A percentile compares a stretch with the other conserved stretches of the same genome.
Conservation (phyloP, 2,797 vertebrate genomes). For the Bryconaethiops microstoma region DNA sequence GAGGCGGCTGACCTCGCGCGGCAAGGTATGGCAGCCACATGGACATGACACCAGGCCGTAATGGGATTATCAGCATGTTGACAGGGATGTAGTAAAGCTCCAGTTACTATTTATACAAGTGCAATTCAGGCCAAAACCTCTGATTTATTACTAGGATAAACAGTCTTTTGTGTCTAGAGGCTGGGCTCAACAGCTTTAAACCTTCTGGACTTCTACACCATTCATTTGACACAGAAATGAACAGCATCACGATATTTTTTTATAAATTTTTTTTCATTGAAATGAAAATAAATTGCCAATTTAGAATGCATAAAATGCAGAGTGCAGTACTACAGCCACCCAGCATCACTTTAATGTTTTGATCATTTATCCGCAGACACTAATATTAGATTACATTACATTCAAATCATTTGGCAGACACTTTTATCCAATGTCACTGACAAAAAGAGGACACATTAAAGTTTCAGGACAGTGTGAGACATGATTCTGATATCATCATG, state of each 20-base stretch:
- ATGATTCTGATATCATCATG: background rate
- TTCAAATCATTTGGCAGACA: too few species aligned
- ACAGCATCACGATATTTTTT: too few species aligned
- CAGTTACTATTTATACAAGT: background rate
- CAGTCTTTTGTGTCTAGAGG: background rate
- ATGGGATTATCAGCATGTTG: slow-evolving; percentile 3
- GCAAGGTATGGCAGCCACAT: slow-evolving; percentile 76
- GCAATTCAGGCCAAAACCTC: slow-evolving; percentile 17
- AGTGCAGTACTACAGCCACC: too few species aligned
- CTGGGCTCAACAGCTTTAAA: background rate
- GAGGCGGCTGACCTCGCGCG: slow-evolving; percentile 88
- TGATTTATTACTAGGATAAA: slow-evolving; percentile 23
- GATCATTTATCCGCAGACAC: too few species aligned
- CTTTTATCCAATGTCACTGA: too few species aligned
- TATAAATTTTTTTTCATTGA: too few species aligned
- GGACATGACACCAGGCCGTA: slow-evolving; percentile 14
- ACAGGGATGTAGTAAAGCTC: slow-evolving; percentile 20
- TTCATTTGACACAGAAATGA: background rate
- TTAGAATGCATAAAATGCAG: too few species aligned
- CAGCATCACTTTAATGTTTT: too few species aligned
- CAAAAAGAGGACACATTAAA: too few species aligned
- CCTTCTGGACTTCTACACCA: background rate
- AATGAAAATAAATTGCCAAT: too few species aligned
- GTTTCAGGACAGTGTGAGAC: too few species aligned
- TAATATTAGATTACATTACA: background rate